These are phyloP conservation scores for Pleuronectes platessa DNA, from an alignment of 2,113 vertebrate genomes.

Conservation along the genomic window DNA sequence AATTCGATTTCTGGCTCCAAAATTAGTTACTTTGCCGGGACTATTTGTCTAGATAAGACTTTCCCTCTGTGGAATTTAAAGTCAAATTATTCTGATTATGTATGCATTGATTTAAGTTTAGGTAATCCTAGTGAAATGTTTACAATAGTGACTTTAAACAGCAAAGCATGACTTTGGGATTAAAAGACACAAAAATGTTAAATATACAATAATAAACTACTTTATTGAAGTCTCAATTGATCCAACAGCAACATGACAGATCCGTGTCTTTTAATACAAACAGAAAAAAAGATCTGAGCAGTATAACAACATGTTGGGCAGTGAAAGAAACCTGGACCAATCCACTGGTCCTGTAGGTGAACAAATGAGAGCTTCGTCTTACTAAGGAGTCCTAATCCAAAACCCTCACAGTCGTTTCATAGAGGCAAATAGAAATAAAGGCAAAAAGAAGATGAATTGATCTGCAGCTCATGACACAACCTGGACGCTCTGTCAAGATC, in stretches of 20 bases:
- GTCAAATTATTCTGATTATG: too few species aligned
- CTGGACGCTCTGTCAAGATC: background rate
- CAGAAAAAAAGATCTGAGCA: slow-evolving; percentile 7
- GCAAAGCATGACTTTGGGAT: too few species aligned
- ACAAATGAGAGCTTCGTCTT: background rate
- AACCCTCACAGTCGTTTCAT: background rate
- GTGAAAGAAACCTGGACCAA: slow-evolving; percentile 8
- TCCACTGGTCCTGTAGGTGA: slow-evolving; percentile 8
- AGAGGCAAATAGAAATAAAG: slow-evolving; percentile 16
- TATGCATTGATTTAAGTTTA: too few species aligned
- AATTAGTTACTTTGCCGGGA: too few species aligned
- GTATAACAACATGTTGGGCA: background rate
- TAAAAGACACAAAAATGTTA: background rate
- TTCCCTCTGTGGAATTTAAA: too few species aligned
- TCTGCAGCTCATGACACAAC: slow-evolving; percentile 20
- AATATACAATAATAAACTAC: slow-evolving; percentile 38
- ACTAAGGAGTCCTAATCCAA: slow-evolving; percentile 12
- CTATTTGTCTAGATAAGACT: background rate
- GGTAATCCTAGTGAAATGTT: background rate
- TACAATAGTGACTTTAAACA: background rate
- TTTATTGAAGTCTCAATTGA: slow-evolving; percentile 56
- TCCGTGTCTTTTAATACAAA: slow-evolving; percentile 21
- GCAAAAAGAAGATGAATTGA: background rate
- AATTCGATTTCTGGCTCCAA: too few species aligned
- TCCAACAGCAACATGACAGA: slow-evolving; percentile 20